A percentile compares a stretch with the other conserved stretches of the same genome.
Conservation (phyloP, 2,113 vertebrate genomes). For the Poeciliopsis prolifica region DNA sequence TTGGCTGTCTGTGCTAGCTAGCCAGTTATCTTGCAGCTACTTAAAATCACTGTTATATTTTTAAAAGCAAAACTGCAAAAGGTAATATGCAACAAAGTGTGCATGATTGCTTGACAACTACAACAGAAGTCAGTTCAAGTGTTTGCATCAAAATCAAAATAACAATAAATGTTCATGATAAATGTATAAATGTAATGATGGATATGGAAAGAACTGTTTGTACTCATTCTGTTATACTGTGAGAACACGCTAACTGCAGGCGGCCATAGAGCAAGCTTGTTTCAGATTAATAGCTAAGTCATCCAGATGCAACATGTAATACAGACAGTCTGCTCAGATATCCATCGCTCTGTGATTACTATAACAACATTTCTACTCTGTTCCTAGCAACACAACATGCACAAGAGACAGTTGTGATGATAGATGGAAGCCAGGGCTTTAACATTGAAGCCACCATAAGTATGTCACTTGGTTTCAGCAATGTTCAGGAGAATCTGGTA, state of each 20-base stretch:
- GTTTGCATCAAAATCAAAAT: no score
- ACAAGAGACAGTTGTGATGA: constrained; percentile 29
- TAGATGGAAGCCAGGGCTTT: constrained; percentile 44
- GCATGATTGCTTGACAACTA: no score
- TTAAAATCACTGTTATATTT: no score
- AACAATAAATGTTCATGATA: no score
- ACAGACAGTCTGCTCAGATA: neutral
- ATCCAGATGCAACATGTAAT: neutral
- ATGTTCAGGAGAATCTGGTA: neutral
- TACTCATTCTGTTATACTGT: neutral
- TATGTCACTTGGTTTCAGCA: constrained; percentile 32
- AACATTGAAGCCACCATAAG: constrained; percentile 44
- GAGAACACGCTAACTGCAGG: neutral
- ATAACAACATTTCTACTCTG: constrained; percentile 5
- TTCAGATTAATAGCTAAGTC: neutral
- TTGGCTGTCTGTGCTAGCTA: no score
- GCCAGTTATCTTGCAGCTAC: no score
- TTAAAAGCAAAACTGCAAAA: no score
- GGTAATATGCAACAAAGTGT: no score
- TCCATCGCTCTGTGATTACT: constrained; percentile 20
- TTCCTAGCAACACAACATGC: constrained; percentile 4
- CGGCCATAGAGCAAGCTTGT: neutral
- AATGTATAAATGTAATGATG: no score
- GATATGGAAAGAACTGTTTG: no score
- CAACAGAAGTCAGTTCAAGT: no score